Percentiles rank a stretch among this genome's conserved stretches.
Evolutionary conservation across 2,888 invertebrate genomes (phyloP).

Genomic region (Tholera decimalis): DNA sequence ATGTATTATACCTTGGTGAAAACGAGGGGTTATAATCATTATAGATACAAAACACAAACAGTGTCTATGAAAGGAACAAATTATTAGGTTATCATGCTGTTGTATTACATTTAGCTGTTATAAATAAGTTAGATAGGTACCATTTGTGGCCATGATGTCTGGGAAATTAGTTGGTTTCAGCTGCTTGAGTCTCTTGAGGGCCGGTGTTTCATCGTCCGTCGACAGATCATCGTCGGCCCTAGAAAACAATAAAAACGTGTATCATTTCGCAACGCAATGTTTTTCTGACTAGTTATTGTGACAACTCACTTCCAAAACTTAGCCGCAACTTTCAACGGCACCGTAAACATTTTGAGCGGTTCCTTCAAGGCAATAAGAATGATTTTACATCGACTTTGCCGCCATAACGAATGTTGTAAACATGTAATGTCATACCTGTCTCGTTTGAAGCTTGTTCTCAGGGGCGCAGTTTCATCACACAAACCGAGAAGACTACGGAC

Average conservation of each 20-base stretch:
- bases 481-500: slow-evolving; percentile 84
- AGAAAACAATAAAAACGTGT: slow-evolving; percentile 69
- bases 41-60: not conserved
- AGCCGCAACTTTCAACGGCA: slow-evolving; percentile 81
- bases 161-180: slow-evolving; percentile 82
- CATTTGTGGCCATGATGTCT: slow-evolving; percentile 79
- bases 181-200: slow-evolving; percentile 82
- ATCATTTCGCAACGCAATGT: slow-evolving; percentile 18
- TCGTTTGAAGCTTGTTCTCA: slow-evolving; percentile 84
- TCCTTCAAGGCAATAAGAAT: slow-evolving; percentile 52
- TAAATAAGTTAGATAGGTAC: slow-evolving; percentile 68
- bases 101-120: slow-evolving; percentile 4
- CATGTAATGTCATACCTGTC: slow-evolving; percentile 89
- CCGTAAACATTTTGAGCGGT: slow-evolving; percentile 76
- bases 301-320: slow-evolving; percentile 85
- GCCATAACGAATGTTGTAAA: slow-evolving; percentile 90
- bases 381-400: slow-evolving; percentile 83
- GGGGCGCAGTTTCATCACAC: slow-evolving; percentile 77
- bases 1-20: too few relatives aligned
- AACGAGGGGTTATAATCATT: too few relatives aligned
- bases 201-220: slow-evolving; percentile 84
- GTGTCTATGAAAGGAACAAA: not conserved
- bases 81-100: slow-evolving; percentile 35
- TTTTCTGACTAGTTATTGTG: slow-evolving; percentile 14
- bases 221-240: slow-evolving; percentile 85